Evolutionary conservation across 2,113 vertebrate species (phyloP), one percentile per base, ranked within the genome.

Genomic region (Melospiza georgiana): DNA sequence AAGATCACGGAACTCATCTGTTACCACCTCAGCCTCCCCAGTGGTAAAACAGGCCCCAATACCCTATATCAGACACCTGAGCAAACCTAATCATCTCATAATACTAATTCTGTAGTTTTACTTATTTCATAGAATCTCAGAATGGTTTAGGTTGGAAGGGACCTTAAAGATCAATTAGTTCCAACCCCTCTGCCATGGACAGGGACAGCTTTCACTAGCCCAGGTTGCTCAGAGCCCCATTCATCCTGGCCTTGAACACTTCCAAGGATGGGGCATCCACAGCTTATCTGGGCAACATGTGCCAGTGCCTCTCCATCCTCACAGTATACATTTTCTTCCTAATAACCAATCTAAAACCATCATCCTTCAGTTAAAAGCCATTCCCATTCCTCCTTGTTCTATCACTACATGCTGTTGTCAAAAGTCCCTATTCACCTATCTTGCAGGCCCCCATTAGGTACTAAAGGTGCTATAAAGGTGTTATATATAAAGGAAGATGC

Each of bases 21-120:
- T 37, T 63, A 43, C 6, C 21, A 65, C n/a, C 5, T 24, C 31
- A 65, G 12, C 12, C 37, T 49, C 8, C 7, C 33, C 6, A 30
- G 19, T 3, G 8, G 18, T 27, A 33, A 37, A 80, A 49, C 0
- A 44, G 16, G 31, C 12, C 16, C 30, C 0, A 5, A 5, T 1
- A 35, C 16, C 21, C 41, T 24, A 7, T 37, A 22, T 28, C 62
- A 33, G 43, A 59, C 28, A 71, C 31, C 48, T 6, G 6, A 43
- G 44, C 13, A 84, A 66, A 66, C 9, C 33, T 33, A 23, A 35
- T 15, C 0, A 1, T 9, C 33, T 55, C 3, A 0, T 15, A 48
- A 67, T 8, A 84, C 10, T 54, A 1, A 0, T 30, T 52, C 27
- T 46, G 39, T 23, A 84, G 11, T 28, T 57, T 12, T 22, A 48